Evolutionary conservation across 2,797 vertebrate genomes (phyloP).

Genomic region (Muraenolepis orangiensis): DNA sequence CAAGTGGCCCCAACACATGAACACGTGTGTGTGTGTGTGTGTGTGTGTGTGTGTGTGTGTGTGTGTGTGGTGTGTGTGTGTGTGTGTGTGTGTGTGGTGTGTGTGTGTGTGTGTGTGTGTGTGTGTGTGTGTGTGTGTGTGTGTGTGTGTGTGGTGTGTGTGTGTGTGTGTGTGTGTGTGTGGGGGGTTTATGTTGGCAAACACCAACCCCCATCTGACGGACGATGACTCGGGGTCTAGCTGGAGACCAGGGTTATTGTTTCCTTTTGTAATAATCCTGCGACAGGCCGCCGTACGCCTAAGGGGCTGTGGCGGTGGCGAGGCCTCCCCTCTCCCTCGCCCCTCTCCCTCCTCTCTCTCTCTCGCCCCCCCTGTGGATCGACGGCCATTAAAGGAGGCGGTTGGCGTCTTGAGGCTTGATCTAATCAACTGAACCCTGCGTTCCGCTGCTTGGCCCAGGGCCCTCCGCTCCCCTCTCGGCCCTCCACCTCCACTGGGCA

Average conservation of each 20-base stretch:
- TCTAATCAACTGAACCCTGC: conserved; percentile 72
- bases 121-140: too few species aligned
- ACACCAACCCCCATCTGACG: too few species aligned
- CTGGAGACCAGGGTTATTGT: conserved; percentile 18
- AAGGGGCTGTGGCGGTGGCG: not conserved
- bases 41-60: too few species aligned
- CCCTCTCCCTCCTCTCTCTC: conserved; percentile 36
- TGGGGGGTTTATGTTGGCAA: too few species aligned
- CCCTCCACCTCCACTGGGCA: not conserved
- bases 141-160: too few species aligned
- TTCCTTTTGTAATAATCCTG: conserved; percentile 5
- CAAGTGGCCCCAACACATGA: not conserved
- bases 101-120: too few species aligned
- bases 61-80: too few species aligned
- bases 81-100: too few species aligned
- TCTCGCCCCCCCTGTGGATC: conserved; percentile 57
- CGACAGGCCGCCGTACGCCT: not conserved
- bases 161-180: too few species aligned
- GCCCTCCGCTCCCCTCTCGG: conserved; percentile 40
- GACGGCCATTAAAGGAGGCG: conserved; percentile 59
- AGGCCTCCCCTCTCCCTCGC: conserved; percentile 27
- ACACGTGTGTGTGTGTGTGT: too few species aligned
- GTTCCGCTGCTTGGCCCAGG: conserved; percentile 69
- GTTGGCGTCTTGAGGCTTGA: conserved; percentile 64
- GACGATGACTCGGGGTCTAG: too few species aligned